Percentiles rank a stretch among this genome's conserved stretches.
phyloP scores from a whole-genome alignment of 2,797 vertebrate genomes.

The Petrocephalus schoutedeni region DNA sequence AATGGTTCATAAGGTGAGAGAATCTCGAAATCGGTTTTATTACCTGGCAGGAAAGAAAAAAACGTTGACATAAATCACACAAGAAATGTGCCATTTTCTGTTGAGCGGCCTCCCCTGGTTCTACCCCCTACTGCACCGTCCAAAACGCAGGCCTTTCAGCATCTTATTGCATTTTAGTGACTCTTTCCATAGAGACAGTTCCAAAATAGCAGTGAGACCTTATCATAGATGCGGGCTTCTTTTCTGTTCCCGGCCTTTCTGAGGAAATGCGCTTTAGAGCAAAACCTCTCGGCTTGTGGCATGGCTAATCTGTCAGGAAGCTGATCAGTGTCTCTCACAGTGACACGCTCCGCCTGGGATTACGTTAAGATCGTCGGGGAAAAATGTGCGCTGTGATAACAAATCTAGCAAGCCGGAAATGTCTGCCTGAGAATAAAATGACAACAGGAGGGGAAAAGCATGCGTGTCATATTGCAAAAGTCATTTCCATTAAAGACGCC shows the following conservation, averaged over 20 bases:
- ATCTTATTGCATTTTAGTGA: not conserved
- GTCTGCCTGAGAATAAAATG: not conserved
- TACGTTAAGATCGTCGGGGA: not conserved
- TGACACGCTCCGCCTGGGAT: not conserved
- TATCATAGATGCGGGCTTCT: not conserved
- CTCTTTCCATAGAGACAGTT: not conserved
- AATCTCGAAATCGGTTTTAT: constrained; percentile 8
- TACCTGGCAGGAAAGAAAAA: not conserved
- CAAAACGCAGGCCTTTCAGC: not conserved
- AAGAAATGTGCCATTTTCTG: not conserved
- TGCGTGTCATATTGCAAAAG: not conserved
- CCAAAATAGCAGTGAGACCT: not conserved
- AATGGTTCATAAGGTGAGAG: constrained; percentile 3
- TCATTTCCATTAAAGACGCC: not conserved
- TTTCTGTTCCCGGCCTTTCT: not conserved
- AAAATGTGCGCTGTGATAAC: not conserved
- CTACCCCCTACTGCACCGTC: not conserved
- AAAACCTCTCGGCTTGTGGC: not conserved
- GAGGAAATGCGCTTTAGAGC: not conserved
- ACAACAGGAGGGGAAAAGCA: not conserved
- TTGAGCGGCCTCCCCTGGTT: not conserved
- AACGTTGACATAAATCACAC: not conserved
- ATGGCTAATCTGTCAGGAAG: constrained; percentile 6
- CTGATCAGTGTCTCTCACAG: constrained; percentile 5
- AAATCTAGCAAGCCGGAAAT: not conserved